Evolutionary conservation across 2,888 invertebrate genomes (phyloP).

Genomic region (Volucella bombylans): DNA sequence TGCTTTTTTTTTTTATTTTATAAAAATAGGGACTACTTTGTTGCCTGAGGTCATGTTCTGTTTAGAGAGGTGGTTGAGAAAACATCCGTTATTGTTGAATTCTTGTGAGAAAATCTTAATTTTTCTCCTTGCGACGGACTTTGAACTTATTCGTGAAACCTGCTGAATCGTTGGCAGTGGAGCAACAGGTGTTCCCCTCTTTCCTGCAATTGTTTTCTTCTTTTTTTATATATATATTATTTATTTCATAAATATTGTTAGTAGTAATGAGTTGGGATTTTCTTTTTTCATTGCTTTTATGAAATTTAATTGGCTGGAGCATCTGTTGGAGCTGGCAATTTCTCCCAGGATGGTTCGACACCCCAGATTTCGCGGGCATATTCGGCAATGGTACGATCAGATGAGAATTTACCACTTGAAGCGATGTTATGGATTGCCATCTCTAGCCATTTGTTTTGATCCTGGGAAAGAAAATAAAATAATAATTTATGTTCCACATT

Average conservation of each 20-base stretch:
- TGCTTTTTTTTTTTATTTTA: conserved; percentile 26
- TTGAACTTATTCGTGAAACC: conserved; percentile 45
- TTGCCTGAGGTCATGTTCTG: conserved; percentile 70
- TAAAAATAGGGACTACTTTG: conserved; percentile 68
- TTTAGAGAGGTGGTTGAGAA: conserved; percentile 63
- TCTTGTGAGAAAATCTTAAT: conserved; percentile 25
- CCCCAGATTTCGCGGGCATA: conserved; percentile 99
- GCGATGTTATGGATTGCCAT: conserved; percentile 99
- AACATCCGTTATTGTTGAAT: conserved; percentile 35
- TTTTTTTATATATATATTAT: conserved; percentile 27
- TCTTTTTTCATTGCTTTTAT: not conserved
- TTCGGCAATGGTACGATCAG: conserved; percentile 98
- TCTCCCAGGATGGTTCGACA: conserved; percentile 95
- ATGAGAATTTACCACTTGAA: conserved; percentile 98
- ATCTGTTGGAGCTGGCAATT: conserved; percentile 91
- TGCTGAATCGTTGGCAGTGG: conserved; percentile 55
- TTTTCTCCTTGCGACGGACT: conserved; percentile 9
- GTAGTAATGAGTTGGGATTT: conserved; percentile 45
- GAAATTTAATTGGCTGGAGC: conserved; percentile 45
- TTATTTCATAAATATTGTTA: conserved; percentile 51
- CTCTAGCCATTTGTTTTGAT: conserved; percentile 95
- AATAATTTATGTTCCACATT: conserved; percentile 6
- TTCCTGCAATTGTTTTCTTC: conserved; percentile 18
- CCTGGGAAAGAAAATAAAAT: conserved; percentile 83
- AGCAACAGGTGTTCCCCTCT: conserved; percentile 29